A percentile compares a stretch with the other conserved stretches of the same genome.
Evolutionary conservation across 2,797 vertebrate species (phyloP).

Genomic region (Eulemur mongoz): DNA sequence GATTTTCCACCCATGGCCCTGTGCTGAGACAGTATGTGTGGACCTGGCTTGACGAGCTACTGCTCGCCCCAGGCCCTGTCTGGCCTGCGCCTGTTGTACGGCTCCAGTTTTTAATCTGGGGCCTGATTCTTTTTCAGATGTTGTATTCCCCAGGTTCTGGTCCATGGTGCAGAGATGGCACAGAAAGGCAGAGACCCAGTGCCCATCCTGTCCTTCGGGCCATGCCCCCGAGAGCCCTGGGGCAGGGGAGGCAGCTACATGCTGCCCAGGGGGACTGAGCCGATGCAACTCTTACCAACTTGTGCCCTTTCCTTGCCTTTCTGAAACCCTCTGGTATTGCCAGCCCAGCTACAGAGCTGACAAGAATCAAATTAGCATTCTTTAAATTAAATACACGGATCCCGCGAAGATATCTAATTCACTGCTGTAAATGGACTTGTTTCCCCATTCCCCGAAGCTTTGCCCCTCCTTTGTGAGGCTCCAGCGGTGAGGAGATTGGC

Average conservation of each 20-base stretch:
- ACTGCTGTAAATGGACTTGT: slow-evolving; percentile 52
- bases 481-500: slow-evolving; percentile 54
- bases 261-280: background rate
- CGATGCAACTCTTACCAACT: background rate
- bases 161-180: background rate
- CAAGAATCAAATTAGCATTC: slow-evolving; percentile 72
- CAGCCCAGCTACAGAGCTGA: slow-evolving; percentile 38
- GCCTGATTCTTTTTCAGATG: background rate
- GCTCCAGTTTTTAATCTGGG: background rate
- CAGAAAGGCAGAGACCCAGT: background rate
- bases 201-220: background rate
- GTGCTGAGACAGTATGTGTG: background rate
- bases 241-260: too few relatives aligned
- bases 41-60: rapidly evolving
- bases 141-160: background rate
- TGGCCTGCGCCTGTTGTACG: background rate
- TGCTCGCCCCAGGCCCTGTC: rapidly evolving
- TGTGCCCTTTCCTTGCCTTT: background rate
- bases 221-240: background rate
- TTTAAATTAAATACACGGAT: slow-evolving; percentile 47
- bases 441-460: slow-evolving; percentile 52
- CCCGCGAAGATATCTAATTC: slow-evolving; percentile 66
- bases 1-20: background rate
- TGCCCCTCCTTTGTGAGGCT: background rate
- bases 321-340: background rate